Conservation (phyloP, 2,888 invertebrate genomes). For the Willowsia nigromaculata region DNA sequence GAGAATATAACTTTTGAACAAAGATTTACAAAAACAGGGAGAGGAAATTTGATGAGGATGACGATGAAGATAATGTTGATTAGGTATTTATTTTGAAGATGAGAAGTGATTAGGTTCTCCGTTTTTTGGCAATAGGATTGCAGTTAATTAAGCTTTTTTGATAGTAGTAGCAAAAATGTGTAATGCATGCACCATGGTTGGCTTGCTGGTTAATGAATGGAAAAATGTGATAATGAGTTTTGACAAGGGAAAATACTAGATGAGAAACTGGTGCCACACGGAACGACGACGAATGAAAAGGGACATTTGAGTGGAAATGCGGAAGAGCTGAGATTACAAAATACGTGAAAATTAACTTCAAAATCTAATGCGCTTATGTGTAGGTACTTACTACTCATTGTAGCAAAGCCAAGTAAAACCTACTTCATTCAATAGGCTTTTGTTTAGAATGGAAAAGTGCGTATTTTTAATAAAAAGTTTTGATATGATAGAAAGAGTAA, state of each 20-base stretch:
- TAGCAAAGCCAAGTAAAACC: not conserved
- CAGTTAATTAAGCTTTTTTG: not conserved
- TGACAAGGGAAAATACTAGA: conserved; percentile 33
- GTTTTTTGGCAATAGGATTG: not conserved
- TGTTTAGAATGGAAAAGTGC: not conserved
- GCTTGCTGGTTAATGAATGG: conserved; percentile 4
- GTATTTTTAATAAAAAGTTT: not conserved
- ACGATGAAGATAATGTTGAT: conserved; percentile 2
- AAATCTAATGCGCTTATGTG: not conserved
- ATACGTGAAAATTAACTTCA: not conserved
- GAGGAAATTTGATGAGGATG: not conserved
- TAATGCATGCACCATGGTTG: not conserved
- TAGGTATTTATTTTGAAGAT: conserved; percentile 13
- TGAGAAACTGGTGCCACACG: not conserved
- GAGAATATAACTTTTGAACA: not conserved
- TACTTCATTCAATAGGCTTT: not conserved
- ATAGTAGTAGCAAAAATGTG: not conserved
- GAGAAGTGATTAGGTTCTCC: not conserved
- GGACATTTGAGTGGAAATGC: not conserved
- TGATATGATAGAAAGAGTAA: not conserved
- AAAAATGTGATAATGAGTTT: conserved; percentile 56
- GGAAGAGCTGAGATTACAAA: conserved; percentile 8
- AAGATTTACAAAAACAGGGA: not conserved
- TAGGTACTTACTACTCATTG: not conserved
- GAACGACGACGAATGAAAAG: not conserved